Evolutionary conservation across 2,888 invertebrate species (phyloP), one percentile per base, ranked within the genome.

Genomic region (Gibbula magus): DNA sequence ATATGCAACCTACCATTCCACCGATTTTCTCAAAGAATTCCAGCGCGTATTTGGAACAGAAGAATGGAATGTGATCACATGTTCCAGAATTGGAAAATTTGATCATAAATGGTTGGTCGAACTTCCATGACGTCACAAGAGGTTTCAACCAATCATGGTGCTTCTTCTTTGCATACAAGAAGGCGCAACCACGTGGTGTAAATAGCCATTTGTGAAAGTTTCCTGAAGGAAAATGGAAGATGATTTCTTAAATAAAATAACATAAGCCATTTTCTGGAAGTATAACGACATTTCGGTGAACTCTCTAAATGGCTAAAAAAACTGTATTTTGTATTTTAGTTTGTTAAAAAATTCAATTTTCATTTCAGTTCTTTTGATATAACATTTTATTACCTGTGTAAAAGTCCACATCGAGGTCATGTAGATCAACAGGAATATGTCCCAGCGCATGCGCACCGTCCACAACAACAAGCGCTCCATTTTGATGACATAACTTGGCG

Each of bases 391-490:
- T 32, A 89, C 91, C 91, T 77, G 88, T 84, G 77, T 88, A 92
- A 81, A 91, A 89, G 79, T 92, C 91, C 0, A 89, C 88, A 29
- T 88, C 88, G 32, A 91, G 83, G 13, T 86, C 85, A 56, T 87
- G 86, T 53, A 92, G 67, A 77, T 90, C 83, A 0, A 90, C 83
- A 3, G 80, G 81, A 25, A 91, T 20, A 22, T 92, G 92, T 1
- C 92, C 92, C 0, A 90, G 89, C 0, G 87, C 83, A 67, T 92
- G 92, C 5, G 92, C 92, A 20, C 91, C 92, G 82, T 92, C 92
- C 25, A 92, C 83, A 35, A 91, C 32, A 45, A 88, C 87, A 29
- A 90, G 45, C 29, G 88, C 88, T 1, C 86, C 87, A 82, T 88
- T 83, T 20, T 85, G 77, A 35, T 85, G 87, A 82, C 91, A 90